These are phyloP conservation scores for Kryptopterus vitreolus DNA, from an alignment of 2,797 vertebrate species.

Conservation along the genomic window DNA sequence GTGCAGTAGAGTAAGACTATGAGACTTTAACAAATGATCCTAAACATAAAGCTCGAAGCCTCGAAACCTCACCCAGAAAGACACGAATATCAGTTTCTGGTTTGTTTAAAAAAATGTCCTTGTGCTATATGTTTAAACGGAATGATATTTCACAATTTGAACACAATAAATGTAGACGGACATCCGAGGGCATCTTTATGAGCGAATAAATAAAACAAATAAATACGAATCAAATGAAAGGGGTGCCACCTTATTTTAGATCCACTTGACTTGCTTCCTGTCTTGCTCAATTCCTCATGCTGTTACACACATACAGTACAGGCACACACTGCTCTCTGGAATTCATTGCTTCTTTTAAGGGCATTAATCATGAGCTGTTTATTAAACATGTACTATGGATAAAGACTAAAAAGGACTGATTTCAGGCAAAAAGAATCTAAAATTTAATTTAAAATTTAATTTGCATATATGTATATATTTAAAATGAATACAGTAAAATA, in stretches of 20 bases:
- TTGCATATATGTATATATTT: no score
- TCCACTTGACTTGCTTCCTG: constrained; percentile 67
- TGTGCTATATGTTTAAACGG: background rate
- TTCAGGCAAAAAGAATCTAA: no score
- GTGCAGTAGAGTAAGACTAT: background rate
- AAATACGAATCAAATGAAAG: constrained; percentile 61
- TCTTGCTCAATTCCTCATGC: background rate
- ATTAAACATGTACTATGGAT: no score
- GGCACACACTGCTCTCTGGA: background rate
- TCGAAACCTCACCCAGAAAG: background rate
- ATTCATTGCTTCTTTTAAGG: background rate
- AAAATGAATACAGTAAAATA: no score
- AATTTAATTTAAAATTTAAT: no score
- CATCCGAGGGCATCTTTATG: background rate
- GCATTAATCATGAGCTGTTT: background rate
- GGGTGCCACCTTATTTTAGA: constrained; percentile 80
- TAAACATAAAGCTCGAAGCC: background rate
- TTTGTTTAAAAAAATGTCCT: background rate
- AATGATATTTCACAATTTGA: background rate
- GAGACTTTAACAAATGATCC: background rate
- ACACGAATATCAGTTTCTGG: background rate
- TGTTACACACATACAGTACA: constrained; percentile 2
- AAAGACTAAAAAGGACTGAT: no score
- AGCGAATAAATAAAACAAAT: background rate
- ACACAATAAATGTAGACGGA: background rate